These are phyloP conservation scores for Habroteleia sp. DNA, from an alignment of 2,888 invertebrate species.

Conservation along the genomic window DNA sequence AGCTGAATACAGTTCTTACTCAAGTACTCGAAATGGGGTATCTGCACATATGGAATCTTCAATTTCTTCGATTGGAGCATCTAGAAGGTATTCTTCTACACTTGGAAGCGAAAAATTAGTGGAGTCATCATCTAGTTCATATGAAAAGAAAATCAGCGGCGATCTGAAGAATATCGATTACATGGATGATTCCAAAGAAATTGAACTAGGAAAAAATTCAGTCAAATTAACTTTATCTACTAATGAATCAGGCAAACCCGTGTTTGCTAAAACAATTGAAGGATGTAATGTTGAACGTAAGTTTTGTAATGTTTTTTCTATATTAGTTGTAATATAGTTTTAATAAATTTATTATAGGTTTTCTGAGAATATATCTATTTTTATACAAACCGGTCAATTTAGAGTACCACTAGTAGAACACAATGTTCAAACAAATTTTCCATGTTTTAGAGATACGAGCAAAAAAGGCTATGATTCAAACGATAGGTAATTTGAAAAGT, in stretches of 20 bases:
- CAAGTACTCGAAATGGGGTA: slow-evolving; percentile 76
- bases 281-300: slow-evolving; percentile 91
- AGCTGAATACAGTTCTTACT: slow-evolving; percentile 78
- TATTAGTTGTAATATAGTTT: no score
- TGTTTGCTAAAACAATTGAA: slow-evolving; percentile 88
- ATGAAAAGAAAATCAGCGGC: slow-evolving; percentile 69
- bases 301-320: no score
- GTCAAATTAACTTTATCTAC: slow-evolving; percentile 70
- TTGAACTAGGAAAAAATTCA: slow-evolving; percentile 60
- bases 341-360: no score
- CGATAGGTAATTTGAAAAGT: slow-evolving; percentile 79
- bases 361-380: no score
- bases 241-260: slow-evolving; percentile 84
- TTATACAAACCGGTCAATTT: no score
- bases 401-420: no score
- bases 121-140: slow-evolving; percentile 72
- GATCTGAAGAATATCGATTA: no score
- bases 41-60: slow-evolving; percentile 77
- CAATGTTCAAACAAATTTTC: slow-evolving; percentile 70
- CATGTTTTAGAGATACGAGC: slow-evolving; percentile 79
- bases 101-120: slow-evolving; percentile 69
- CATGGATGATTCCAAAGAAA: slow-evolving; percentile 24
- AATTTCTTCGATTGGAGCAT: slow-evolving; percentile 66
- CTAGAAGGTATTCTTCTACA: slow-evolving; percentile 68
- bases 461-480: slow-evolving; percentile 80